These are phyloP conservation scores for Caenorhabditis japonica DNA, from an alignment of 2,888 invertebrate species.

Conservation along the genomic window DNA sequence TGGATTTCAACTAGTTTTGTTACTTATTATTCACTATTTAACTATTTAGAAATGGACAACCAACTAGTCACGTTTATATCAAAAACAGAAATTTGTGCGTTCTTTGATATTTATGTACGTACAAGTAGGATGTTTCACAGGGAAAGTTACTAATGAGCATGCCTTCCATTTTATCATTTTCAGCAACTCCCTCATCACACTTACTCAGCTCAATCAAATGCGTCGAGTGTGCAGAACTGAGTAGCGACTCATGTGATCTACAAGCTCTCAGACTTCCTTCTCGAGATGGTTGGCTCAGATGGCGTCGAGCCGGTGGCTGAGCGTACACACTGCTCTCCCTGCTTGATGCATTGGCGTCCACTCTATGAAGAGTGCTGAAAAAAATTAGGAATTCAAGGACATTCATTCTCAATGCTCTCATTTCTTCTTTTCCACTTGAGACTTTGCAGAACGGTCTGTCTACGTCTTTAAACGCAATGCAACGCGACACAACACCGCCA, in stretches of 20 bases:
- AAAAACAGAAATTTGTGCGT: background rate
- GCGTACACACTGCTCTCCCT: conserved; percentile 43
- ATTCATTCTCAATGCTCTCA: background rate
- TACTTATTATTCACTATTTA: too few relatives aligned
- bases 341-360: conserved; percentile 47
- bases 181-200: too few relatives aligned
- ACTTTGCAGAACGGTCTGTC: too few relatives aligned
- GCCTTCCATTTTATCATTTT: too few relatives aligned
- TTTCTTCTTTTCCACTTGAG: conserved; percentile 16
- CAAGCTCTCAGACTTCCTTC: conserved; percentile 62
- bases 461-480: too few relatives aligned
- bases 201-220: conserved; percentile 75
- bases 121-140: too few relatives aligned
- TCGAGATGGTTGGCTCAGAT: conserved; percentile 51
- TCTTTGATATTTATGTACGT: too few relatives aligned
- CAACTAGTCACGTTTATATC: background rate
- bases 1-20: too few relatives aligned
- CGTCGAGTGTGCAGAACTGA: conserved; percentile 70
- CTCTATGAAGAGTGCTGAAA: conserved; percentile 60
- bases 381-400: too few relatives aligned
- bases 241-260: conserved; percentile 75
- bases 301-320: conserved; percentile 46
- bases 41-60: too few relatives aligned
- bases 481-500: too few relatives aligned
- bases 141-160: too few relatives aligned